Base-by-base conservation (phyloP, 2,113 vertebrate species). In the Albula goreensis region DNA sequence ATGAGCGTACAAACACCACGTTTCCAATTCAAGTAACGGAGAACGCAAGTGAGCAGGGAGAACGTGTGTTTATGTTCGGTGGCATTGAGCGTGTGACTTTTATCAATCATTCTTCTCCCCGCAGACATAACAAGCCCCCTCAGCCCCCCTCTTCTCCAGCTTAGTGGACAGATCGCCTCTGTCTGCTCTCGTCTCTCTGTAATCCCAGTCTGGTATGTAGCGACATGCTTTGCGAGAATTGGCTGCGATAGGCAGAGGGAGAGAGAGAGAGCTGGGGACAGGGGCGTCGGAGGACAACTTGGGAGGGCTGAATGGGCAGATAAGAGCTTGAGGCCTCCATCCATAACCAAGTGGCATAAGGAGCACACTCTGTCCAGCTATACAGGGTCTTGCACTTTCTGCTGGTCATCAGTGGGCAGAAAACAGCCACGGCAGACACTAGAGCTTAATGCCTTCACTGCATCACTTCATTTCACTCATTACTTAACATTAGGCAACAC, bases 121-220 rank as follows among this genome's bases (percentile, higher is more conserved):
- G 5, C 25, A 78, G 51, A 78, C 83, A 85, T 74, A 85, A 85
- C 83, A 85, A 70, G 50, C 19, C 13, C 50, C 63, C 51, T 66
- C 66, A 51, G 8, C 50, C 22, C 50, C 66, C 12, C 70, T 9
- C 5, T 8, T 3, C 70, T 31, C n/a, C 10, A n/a, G 63, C n/a
- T 85, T 78, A 78, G 12, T 78, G 51, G 74, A 85, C 83, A 79
- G 51, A 79, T 78, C 51, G 49, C n/a, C 48, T 56, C 70, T 79
- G 74, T 79, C 25, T 66, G 17, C 8, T 25, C 50, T 50, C 41
- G 49, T 84, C 83, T 74, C 50, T 84, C 74, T 41, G 50, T 79
- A 74, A 74, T 74, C 70, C 70, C 70, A 74, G 70, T 74, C 70
- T 74, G 70, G 70, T 10, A 79, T 56, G 74, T 78, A 79, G 41